Evolutionary conservation across 2,888 invertebrate species (phyloP).

Genomic region (Ichneumoninae sp.): DNA sequence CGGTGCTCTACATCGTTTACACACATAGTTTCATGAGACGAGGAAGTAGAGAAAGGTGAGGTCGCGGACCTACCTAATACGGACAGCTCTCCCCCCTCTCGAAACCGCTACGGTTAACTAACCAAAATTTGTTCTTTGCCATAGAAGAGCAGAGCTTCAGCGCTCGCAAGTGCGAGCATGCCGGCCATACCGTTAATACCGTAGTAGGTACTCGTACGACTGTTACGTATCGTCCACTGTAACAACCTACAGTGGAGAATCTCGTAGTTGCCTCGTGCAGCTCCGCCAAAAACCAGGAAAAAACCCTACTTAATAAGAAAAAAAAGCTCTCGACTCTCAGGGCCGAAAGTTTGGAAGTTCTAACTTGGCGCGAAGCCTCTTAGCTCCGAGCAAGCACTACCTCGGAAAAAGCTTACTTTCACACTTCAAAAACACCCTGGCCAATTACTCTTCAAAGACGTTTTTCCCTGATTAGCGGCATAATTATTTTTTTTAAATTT

Average conservation of each 20-base stretch:
- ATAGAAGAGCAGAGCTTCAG: slow-evolving; percentile 51
- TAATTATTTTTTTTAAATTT: no score
- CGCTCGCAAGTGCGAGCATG: slow-evolving; percentile 42
- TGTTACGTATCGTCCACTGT: slow-evolving; percentile 34
- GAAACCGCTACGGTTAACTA: slow-evolving; percentile 57
- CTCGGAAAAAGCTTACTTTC: no score
- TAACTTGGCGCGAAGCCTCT: no score
- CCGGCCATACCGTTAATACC: slow-evolving; percentile 51
- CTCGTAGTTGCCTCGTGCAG: slow-evolving; percentile 2
- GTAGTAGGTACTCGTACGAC: slow-evolving; percentile 50
- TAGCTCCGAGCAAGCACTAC: no score
- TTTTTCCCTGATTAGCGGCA: no score
- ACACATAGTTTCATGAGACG: slow-evolving; percentile 9
- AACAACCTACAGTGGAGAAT: slow-evolving; percentile 47
- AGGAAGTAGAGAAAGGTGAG: slow-evolving; percentile 8
- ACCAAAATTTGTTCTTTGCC: slow-evolving; percentile 63
- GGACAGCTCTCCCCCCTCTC: slow-evolving; percentile 3
- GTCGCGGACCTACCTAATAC: slow-evolving; percentile 50
- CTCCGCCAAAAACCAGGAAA: neutral
- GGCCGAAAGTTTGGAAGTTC: neutral
- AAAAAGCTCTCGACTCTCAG: neutral
- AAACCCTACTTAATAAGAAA: neutral
- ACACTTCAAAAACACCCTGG: no score
- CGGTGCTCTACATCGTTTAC: slow-evolving; percentile 21
- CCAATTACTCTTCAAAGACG: no score